A percentile compares a stretch with the other conserved stretches of the same genome.
Conservation (phyloP, 2,797 vertebrate genomes). For the Hylomyscus alleni region DNA sequence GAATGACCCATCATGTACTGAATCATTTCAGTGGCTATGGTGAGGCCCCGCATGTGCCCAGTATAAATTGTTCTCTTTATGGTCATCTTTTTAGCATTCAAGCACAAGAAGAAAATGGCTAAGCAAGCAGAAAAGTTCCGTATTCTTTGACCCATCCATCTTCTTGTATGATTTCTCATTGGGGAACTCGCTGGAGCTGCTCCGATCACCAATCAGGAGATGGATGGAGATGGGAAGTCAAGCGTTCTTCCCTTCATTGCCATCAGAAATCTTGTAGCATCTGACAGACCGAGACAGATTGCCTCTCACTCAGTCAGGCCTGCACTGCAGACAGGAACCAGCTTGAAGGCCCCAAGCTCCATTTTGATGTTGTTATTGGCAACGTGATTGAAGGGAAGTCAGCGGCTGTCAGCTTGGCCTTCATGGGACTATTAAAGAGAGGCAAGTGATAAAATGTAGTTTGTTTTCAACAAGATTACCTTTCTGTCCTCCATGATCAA, state of each 20-base stretch:
- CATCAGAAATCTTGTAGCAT: constrained; percentile 61
- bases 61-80: constrained; percentile 16
- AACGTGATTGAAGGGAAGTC: constrained; percentile 74
- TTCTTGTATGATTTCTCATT: constrained; percentile 34
- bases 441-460: constrained; percentile 70
- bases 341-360: constrained; percentile 57
- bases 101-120: constrained; percentile 43
- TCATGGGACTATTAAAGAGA: constrained; percentile 71
- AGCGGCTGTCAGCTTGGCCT: constrained; percentile 75
- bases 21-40: background rate
- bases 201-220: constrained; percentile 24
- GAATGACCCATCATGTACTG: background rate
- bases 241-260: background rate
- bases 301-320: constrained; percentile 33
- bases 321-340: constrained; percentile 29
- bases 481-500: constrained; percentile 57
- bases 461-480: constrained; percentile 74
- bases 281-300: constrained; percentile 60
- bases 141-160: background rate
- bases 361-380: constrained; percentile 64
- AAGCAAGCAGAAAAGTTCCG: constrained; percentile 17
- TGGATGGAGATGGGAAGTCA: background rate
- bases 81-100: constrained; percentile 14
- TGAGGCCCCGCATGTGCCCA: background rate
- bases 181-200: background rate